These are phyloP conservation scores for Dolomedes plantarius DNA, from an alignment of 2,888 invertebrate genomes.

Conservation along the genomic window DNA sequence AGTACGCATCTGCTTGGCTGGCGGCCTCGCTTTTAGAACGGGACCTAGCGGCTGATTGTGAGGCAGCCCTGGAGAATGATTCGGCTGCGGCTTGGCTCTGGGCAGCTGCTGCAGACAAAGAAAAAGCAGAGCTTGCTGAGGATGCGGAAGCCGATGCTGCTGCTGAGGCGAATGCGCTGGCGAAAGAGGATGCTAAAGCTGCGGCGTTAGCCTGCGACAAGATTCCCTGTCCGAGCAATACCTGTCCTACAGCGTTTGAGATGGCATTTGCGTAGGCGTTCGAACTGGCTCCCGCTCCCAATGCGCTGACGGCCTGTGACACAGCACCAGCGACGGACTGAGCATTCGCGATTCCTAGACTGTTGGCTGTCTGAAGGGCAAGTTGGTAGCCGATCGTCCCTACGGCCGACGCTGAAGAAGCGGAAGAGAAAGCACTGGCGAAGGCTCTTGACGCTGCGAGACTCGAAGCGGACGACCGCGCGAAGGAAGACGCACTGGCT, in stretches of 20 bases:
- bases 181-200: neutral
- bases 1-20: no score
- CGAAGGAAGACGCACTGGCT: neutral
- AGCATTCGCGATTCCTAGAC: neutral
- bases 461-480: neutral
- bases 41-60: neutral
- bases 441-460: neutral
- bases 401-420: neutral
- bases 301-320: neutral
- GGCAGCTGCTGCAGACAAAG: neutral
- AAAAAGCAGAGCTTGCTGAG: conserved; percentile 12
- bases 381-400: neutral
- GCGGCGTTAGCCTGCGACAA: neutral
- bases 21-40: neutral
- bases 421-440: neutral
- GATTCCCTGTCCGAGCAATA: neutral
- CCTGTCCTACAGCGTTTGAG: neutral
- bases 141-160: neutral
- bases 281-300: conserved; percentile 15
- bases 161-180: neutral
- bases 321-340: neutral
- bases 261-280: conserved; percentile 4
- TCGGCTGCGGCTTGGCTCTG: no score
- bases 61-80: neutral
- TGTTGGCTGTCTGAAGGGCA: neutral